Base-by-base conservation (phyloP, 2,797 vertebrate genomes). In the Acanthiza pusilla region DNA sequence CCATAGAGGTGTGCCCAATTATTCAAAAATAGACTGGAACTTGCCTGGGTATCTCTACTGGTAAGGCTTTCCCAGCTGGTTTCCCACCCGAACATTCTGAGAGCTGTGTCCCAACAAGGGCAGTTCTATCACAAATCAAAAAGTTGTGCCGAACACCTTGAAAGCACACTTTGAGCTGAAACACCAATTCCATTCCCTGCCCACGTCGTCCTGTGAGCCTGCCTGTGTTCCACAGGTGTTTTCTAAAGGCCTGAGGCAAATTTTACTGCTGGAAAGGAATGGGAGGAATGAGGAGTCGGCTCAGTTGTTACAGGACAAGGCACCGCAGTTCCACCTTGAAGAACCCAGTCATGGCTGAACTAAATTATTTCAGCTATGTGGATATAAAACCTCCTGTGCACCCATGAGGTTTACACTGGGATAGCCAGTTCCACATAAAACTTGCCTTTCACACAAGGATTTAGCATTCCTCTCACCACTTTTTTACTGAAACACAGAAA, bases 261-360 rank as follows among this genome's bases (percentile, higher is more conserved):
- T 62, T 82, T 76, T 58, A 30, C 11, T 51, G 18, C 26, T 0
- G 0, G 67, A 38, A 72, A 66, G 61, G 36, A 42, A 26, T 0
- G 9, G 26, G 36, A 48, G 1, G 38, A 60, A 48, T 0, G 0
- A 4, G 19, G 58, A 55, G 25, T n/a, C 10, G 16, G 14, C 22
- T 61, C 32, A 45, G 8, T 29, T 6, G 3, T 50, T 38, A 25
- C 0, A 0, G 32, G 38, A 89, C 62, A 61, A 82, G 38, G 53
- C 36, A 20, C 27, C 1, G 1, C 47, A 72, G 62, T 57, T 50
- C 22, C 23, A 50, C 32, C 76, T 57, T 36, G 66, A 58, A 89
- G 54, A 81, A 36, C 29, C 6, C 66, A 61, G 50, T 32, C 38
- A 25, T 19, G 32, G 45, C 21, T 75, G 22, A 78, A 32, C 32